phyloP scores from a whole-genome alignment of 1,140 invertebrate genomes.

The Tetragnatha versicolor region DNA sequence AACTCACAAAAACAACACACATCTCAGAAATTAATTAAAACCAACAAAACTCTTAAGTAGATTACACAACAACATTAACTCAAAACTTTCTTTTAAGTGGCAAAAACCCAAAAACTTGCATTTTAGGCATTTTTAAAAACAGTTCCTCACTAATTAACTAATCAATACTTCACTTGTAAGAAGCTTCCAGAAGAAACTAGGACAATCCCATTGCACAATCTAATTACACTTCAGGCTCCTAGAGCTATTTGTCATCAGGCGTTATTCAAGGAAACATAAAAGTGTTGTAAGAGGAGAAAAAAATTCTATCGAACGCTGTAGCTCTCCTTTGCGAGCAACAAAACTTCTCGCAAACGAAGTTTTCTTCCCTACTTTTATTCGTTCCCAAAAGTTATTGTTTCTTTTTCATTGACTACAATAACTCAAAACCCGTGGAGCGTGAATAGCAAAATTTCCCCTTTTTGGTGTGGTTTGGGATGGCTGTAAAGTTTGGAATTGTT shows the following conservation, averaged over 20 bases:
- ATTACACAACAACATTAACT: no score
- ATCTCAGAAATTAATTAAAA: no score
- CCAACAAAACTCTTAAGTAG: no score
- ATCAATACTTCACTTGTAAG: slow-evolving; percentile 37
- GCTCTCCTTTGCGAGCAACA: no score
- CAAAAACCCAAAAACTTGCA: no score
- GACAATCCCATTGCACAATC: slow-evolving; percentile 24
- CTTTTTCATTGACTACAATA: slow-evolving; percentile 55
- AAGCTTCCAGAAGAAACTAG: slow-evolving; percentile 22
- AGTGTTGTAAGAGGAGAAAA: neutral
- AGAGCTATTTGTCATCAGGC: slow-evolving; percentile 36
- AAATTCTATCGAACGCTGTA: slow-evolving; percentile 6
- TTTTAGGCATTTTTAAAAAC: no score
- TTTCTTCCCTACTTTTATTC: slow-evolving; percentile 36
- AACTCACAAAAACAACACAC: no score
- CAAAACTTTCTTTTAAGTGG: no score
- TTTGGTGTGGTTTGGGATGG: slow-evolving; percentile 38
- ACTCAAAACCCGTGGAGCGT: slow-evolving; percentile 45
- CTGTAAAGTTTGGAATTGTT: slow-evolving; percentile 35
- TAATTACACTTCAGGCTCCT: slow-evolving; percentile 30
- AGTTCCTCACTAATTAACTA: slow-evolving; percentile 16
- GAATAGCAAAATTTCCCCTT: slow-evolving; percentile 49
- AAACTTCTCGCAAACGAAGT: slow-evolving; percentile 50
- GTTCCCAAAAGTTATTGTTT: slow-evolving; percentile 51
- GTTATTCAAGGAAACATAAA: slow-evolving; percentile 29